phyloP scores from a whole-genome alignment of 2,888 invertebrate species.

The Lasioglossum villosulum region DNA sequence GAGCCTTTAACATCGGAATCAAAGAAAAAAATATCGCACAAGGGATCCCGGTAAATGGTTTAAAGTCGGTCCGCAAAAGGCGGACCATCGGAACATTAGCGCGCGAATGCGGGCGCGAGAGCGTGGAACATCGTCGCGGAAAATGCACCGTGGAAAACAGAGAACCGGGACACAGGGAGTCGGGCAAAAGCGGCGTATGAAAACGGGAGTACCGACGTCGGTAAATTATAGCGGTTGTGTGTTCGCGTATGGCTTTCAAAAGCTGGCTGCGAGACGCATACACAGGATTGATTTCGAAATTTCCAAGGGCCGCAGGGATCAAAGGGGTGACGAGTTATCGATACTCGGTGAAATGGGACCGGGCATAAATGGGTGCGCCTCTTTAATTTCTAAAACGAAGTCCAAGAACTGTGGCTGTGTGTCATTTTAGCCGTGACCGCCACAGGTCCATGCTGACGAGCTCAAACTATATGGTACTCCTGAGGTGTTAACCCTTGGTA shows the following conservation, averaged over 20 bases:
- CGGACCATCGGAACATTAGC: slow-evolving; percentile 38
- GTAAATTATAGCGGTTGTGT: slow-evolving; percentile 52
- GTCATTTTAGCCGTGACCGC: not conserved
- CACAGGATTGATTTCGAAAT: slow-evolving; percentile 32
- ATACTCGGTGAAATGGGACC: not conserved
- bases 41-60: slow-evolving; percentile 53
- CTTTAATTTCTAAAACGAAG: not conserved
- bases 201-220: slow-evolving; percentile 65
- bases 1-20: slow-evolving; percentile 47
- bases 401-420: not conserved
- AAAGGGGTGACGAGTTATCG: slow-evolving; percentile 25
- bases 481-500: not conserved
- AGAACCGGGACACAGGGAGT: slow-evolving; percentile 25
- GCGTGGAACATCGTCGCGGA: slow-evolving; percentile 19
- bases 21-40: slow-evolving; percentile 52
- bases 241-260: slow-evolving; percentile 19
- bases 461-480: not conserved
- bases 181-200: slow-evolving; percentile 61
- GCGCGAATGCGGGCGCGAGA: not conserved
- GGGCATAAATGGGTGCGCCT: slow-evolving; percentile 29
- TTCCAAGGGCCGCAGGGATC: slow-evolving; percentile 14
- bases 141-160: slow-evolving; percentile 28
- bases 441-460: not conserved
- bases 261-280: slow-evolving; percentile 3
- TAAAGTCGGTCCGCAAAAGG: slow-evolving; percentile 47